A percentile compares a stretch with the other conserved stretches of the same genome.
Conservation (phyloP, 2,797 vertebrate genomes). For the Acanthornis magna region DNA sequence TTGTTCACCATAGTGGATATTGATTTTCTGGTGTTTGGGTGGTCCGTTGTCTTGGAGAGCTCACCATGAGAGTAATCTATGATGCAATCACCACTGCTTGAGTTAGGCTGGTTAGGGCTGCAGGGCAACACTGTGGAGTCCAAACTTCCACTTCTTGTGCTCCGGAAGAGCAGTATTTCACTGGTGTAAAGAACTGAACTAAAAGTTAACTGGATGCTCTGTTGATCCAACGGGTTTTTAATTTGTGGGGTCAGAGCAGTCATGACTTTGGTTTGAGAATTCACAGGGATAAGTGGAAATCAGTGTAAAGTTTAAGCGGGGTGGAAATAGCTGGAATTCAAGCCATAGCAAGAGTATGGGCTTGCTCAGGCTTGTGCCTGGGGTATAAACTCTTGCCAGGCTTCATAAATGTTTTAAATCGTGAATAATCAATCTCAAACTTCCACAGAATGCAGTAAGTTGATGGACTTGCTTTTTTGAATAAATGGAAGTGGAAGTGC, state of each 20-base stretch:
- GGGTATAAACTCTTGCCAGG: neutral
- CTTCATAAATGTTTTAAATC: neutral
- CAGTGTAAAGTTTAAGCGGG: neutral
- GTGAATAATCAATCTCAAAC: neutral
- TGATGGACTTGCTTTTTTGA: neutral
- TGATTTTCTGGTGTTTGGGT: neutral
- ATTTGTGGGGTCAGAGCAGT: neutral
- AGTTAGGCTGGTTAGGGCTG: rapidly evolving
- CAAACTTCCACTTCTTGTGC: neutral
- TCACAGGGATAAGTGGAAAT: neutral
- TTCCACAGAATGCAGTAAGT: neutral
- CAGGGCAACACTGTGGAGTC: neutral
- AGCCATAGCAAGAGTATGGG: neutral
- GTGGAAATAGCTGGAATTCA: neutral
- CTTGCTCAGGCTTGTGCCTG: neutral
- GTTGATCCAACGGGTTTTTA: neutral
- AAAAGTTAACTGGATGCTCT: neutral
- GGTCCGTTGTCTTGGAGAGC: neutral
- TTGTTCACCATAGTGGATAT: neutral
- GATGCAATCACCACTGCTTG: rapidly evolving
- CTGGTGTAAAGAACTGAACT: neutral
- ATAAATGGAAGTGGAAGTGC: neutral
- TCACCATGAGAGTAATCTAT: neutral
- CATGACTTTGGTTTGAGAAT: neutral
- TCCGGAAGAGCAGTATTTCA: neutral